A percentile compares a stretch with the other conserved stretches of the same genome.
Evolutionary conservation across 2,797 vertebrate genomes (phyloP).

Genomic region (Sebastes oblongus): DNA sequence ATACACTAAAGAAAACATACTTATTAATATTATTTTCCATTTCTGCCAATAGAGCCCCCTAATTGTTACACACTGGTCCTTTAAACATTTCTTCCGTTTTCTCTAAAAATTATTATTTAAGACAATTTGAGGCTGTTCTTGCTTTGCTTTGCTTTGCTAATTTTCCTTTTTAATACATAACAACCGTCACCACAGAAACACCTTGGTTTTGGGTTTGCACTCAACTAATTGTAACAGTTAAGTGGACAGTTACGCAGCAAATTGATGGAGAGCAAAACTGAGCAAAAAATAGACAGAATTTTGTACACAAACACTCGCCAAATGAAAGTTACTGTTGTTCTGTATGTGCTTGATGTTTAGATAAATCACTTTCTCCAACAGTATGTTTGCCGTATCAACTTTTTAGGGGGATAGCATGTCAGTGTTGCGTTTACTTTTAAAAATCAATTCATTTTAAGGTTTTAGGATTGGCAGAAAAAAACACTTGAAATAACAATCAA

Average conservation of each 20-base stretch:
- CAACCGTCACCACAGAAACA: accelerated
- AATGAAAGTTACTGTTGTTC: background rate
- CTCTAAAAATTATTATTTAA: background rate
- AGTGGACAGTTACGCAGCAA: background rate
- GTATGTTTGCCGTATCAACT: background rate
- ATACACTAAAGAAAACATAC: no score
- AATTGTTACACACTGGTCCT: background rate
- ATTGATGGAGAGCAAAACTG: background rate
- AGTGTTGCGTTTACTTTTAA: background rate
- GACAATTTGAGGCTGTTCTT: background rate
- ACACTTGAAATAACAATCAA: background rate
- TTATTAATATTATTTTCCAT: no score
- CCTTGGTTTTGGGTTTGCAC: background rate
- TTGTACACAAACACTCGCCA: background rate
- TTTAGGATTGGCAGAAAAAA: background rate
- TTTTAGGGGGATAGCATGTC: no score
- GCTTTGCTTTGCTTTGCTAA: background rate
- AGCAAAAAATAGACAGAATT: accelerated
- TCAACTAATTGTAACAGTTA: background rate
- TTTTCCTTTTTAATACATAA: background rate
- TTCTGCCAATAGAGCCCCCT: no score
- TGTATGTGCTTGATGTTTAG: background rate
- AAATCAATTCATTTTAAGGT: background rate
- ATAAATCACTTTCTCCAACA: background rate
- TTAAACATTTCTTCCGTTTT: background rate